Evolutionary conservation across 2,113 vertebrate genomes (phyloP).

Genomic region (Neoarius graeffei): DNA sequence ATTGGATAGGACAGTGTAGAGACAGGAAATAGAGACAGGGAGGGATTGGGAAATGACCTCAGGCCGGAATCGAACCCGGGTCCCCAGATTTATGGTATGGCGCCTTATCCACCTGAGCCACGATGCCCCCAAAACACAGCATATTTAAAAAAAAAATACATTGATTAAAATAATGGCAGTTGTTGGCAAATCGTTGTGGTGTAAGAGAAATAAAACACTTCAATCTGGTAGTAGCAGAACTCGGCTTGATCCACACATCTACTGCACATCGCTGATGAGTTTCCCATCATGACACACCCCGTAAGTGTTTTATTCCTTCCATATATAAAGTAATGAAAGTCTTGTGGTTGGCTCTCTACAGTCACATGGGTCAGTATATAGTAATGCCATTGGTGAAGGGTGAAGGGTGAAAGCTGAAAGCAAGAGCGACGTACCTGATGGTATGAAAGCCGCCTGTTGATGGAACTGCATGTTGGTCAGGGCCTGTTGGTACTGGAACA

Average conservation of each 20-base stretch:
- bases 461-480: constrained; percentile 99
- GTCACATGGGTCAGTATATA: constrained; percentile 37
- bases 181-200: not conserved
- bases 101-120: too few species aligned
- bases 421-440: constrained; percentile 89
- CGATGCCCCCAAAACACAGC: too few species aligned
- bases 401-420: constrained; percentile 58
- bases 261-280: not conserved
- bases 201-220: not conserved
- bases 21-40: too few species aligned
- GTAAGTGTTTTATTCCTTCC: not conserved
- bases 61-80: too few species aligned
- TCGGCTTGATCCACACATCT: not conserved
- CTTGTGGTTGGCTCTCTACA: constrained; percentile 1
- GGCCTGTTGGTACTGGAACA: constrained; percentile 99
- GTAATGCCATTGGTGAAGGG: constrained; percentile 54
- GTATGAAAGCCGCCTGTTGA: constrained; percentile 96
- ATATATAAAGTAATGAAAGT: not conserved
- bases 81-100: too few species aligned
- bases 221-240: not conserved
- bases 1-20: too few species aligned
- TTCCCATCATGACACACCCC: not conserved
- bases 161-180: not conserved
- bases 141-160: not conserved
- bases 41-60: too few species aligned